Percentiles rank a stretch among this genome's conserved stretches.
Conservation (phyloP, 2,797 vertebrate species). For the Artibeus lituratus region DNA sequence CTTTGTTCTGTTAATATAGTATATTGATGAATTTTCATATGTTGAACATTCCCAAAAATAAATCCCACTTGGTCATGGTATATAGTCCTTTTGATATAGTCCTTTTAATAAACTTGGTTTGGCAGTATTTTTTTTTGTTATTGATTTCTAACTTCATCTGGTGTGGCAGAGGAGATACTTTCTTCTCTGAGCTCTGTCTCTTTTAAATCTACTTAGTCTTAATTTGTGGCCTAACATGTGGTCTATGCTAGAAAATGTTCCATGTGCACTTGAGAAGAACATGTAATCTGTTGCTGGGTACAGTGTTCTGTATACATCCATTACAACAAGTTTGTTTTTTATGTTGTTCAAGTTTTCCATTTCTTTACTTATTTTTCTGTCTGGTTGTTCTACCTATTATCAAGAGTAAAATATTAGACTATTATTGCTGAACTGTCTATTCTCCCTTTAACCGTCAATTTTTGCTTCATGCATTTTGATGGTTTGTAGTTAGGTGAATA, state of each 20-base stretch:
- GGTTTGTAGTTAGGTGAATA: background rate
- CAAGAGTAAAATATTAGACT: background rate
- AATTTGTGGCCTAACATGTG: background rate
- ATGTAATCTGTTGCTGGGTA: background rate
- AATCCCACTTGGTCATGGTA: background rate
- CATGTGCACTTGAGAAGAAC: background rate
- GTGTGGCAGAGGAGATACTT: background rate
- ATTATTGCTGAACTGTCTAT: background rate
- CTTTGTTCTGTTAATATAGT: background rate
- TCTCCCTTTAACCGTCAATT: background rate
- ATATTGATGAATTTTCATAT: background rate
- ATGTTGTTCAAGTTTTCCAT: background rate
- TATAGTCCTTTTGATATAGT: background rate
- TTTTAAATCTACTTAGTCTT: background rate
- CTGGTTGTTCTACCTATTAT: background rate
- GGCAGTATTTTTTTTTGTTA: background rate
- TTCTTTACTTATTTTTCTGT: background rate
- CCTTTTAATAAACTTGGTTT: background rate
- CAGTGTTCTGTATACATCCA: background rate
- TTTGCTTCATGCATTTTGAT: background rate
- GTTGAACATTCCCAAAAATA: background rate
- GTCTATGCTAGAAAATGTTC: background rate
- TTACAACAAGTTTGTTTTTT: background rate
- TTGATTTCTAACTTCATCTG: background rate
- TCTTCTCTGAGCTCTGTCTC: background rate